A percentile compares a stretch with the other conserved stretches of the same genome.
Evolutionary conservation across 2,888 invertebrate genomes (phyloP).

Genomic region (Drosophila limbata): DNA sequence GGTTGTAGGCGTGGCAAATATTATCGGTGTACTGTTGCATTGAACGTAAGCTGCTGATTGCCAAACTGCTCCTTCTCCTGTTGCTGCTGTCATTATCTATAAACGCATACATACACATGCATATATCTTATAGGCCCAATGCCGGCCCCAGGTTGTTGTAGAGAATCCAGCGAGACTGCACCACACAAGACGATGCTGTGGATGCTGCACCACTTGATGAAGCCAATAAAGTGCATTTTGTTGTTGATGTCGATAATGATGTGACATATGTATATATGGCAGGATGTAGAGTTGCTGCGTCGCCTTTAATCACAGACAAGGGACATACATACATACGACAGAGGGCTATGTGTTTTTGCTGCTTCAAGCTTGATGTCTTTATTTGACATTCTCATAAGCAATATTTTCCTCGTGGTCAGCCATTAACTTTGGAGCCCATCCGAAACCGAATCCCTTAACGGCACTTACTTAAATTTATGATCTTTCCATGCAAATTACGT

Average conservation of each 20-base stretch:
- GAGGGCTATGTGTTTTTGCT: background rate
- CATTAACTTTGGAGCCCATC: slow-evolving; percentile 28
- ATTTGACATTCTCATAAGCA: slow-evolving; percentile 54
- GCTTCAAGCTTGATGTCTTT: slow-evolving; percentile 39
- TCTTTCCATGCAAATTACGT: slow-evolving; percentile 59
- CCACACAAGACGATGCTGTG: slow-evolving; percentile 16
- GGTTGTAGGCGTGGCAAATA: slow-evolving; percentile 54
- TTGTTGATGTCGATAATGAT: slow-evolving; percentile 76
- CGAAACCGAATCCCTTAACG: slow-evolving; percentile 27
- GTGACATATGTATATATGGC: slow-evolving; percentile 44
- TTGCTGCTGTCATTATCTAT: slow-evolving; percentile 24
- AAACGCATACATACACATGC: background rate
- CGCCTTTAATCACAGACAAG: slow-evolving; percentile 21
- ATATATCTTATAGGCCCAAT: slow-evolving; percentile 26
- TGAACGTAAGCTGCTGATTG: slow-evolving; percentile 48
- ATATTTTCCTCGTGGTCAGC: slow-evolving; percentile 47
- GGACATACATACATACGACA: slow-evolving; percentile 17
- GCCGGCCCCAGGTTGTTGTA: slow-evolving; percentile 12
- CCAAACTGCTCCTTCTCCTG: slow-evolving; percentile 24
- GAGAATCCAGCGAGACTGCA: slow-evolving; percentile 1
- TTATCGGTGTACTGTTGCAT: slow-evolving; percentile 66
- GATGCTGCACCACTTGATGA: slow-evolving; percentile 57
- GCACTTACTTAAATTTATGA: slow-evolving; percentile 60
- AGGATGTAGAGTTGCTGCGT: slow-evolving; percentile 4
- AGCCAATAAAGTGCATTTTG: slow-evolving; percentile 75